Conservation (phyloP, 2,888 invertebrate species). For the Andrena chrysosceles region DNA sequence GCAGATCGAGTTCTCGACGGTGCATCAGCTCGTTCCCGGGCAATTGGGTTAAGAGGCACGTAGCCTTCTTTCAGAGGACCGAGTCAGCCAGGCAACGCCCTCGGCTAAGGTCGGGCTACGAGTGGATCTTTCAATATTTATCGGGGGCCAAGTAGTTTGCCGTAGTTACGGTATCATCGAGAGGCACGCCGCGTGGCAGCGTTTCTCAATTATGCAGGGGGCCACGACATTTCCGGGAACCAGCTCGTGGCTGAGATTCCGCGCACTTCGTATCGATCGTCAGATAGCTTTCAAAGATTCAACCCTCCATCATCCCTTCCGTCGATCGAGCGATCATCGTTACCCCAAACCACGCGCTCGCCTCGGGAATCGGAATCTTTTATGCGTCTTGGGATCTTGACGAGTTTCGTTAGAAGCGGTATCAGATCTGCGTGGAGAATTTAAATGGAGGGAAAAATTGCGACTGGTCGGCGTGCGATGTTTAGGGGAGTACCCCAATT, state of each 20-base stretch:
- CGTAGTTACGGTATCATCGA: conserved; percentile 46
- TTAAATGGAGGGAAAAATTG: conserved; percentile 1
- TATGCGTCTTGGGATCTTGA: neutral
- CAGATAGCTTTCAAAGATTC: neutral
- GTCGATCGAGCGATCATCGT: conserved; percentile 8
- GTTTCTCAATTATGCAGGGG: conserved; percentile 65
- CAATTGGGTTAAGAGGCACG: conserved; percentile 47
- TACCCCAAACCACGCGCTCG: neutral
- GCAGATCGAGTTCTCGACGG: conserved; percentile 7
- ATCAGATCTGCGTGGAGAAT: neutral
- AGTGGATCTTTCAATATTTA: conserved; percentile 65
- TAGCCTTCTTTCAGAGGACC: conserved; percentile 18
- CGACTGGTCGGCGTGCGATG: neutral
- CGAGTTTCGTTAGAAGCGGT: neutral
- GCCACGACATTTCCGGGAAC: conserved; percentile 31
- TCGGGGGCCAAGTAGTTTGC: conserved; percentile 55
- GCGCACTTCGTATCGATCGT: conserved; percentile 9
- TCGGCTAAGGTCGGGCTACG: conserved; percentile 17
- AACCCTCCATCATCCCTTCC: neutral
- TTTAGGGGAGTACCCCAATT: too few relatives aligned
- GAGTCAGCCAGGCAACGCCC: conserved; percentile 36
- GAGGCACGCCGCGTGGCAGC: conserved; percentile 41
- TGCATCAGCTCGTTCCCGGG: conserved; percentile 12
- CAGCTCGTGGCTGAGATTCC: conserved; percentile 52
- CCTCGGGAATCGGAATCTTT: neutral